phyloP scores from a whole-genome alignment of 2,797 vertebrate species.

The Melanotaenia nigrans region DNA sequence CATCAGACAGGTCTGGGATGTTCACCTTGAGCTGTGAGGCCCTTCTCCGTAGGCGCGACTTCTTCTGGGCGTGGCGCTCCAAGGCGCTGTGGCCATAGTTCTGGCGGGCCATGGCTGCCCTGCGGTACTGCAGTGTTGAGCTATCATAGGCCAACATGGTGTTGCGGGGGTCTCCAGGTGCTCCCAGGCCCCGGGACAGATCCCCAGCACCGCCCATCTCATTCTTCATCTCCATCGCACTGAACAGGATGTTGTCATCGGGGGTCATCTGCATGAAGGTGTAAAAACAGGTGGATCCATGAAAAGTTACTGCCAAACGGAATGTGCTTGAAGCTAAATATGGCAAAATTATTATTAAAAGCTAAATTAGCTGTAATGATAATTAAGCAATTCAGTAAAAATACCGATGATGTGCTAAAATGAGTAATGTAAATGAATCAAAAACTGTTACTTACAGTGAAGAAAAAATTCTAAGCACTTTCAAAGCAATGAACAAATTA shows the following conservation, averaged over 20 bases:
- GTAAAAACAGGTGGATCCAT: slow-evolving; percentile 68
- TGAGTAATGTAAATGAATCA: slow-evolving; percentile 74
- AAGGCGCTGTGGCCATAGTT: slow-evolving; percentile 95
- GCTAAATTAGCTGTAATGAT: slow-evolving; percentile 28
- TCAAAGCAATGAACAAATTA: slow-evolving; percentile 50
- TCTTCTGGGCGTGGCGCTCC: slow-evolving; percentile 97
- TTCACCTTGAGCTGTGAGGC: slow-evolving; percentile 98
- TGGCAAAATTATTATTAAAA: slow-evolving; percentile 20
- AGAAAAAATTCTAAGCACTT: slow-evolving; percentile 45
- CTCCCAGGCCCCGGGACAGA: slow-evolving; percentile 83
- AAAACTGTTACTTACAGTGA: slow-evolving; percentile 69
- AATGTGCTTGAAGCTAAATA: slow-evolving; percentile 15
- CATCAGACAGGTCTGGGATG: slow-evolving; percentile 99
- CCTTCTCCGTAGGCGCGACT: slow-evolving; percentile 94
- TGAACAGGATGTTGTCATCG: slow-evolving; percentile 96
- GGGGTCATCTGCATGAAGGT: slow-evolving; percentile 90
- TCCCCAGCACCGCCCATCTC: slow-evolving; percentile 89
- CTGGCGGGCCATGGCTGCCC: slow-evolving; percentile 93
- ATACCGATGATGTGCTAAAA: slow-evolving; percentile 74
- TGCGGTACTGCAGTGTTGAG: slow-evolving; percentile 94
- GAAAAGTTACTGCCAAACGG: slow-evolving; percentile 68
- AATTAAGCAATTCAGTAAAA: slow-evolving; percentile 46
- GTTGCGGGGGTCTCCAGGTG: slow-evolving; percentile 91
- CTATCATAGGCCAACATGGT: slow-evolving; percentile 96
- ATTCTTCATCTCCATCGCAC: slow-evolving; percentile 97